Evolutionary conservation across 2,797 vertebrate species (phyloP), one percentile per base, ranked within the genome.

Genomic region (Nothura maculosa): DNA sequence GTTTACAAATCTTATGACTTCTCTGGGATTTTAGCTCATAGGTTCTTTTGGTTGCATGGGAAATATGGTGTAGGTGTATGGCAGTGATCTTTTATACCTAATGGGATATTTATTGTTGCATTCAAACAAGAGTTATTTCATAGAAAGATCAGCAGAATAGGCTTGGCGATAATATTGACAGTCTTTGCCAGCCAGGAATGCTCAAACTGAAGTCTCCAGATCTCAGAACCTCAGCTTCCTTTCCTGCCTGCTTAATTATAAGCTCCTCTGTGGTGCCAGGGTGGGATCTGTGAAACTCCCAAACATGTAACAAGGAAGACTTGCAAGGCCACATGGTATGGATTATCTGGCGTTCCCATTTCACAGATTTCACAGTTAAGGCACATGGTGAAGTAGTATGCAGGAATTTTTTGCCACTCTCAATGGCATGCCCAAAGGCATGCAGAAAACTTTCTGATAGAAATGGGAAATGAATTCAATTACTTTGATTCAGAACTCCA

Each of bases 151-250:
- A 80, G 55, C 24, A 73, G 75, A 68, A 69, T 43, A 78, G 2
- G 1, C n/a, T 75, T 94, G 92, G 81, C 72, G 94, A 45, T 83
- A 78, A 61, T 24, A 57, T 18, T 85, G 90, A 38, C 30, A 45
- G 57, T 76, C 78, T 93, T 93, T 92, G 81, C 85, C 89, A 86
- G 70, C 36, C 82, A 45, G 78, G 80, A 92, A 89, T 93, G 43
- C 69, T 85, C 79, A 83, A 67, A 63, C 27, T 81, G 76, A 87
- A 85, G 87, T 87, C 94, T 93, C 74, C 81, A 94, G 47, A 87
- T 75, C 50, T 89, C 72, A 87, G 58, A 92, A 78, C 61, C 64
- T 92, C 66, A 0, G 0, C 60, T 89, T 93, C 63, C 52, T 87
- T 87, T 91, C 83, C 82, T 87, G 62, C 70, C 57, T 91, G 54